These are phyloP conservation scores for Orchesella flavescens DNA, from an alignment of 2,888 invertebrate species.

Conservation along the genomic window DNA sequence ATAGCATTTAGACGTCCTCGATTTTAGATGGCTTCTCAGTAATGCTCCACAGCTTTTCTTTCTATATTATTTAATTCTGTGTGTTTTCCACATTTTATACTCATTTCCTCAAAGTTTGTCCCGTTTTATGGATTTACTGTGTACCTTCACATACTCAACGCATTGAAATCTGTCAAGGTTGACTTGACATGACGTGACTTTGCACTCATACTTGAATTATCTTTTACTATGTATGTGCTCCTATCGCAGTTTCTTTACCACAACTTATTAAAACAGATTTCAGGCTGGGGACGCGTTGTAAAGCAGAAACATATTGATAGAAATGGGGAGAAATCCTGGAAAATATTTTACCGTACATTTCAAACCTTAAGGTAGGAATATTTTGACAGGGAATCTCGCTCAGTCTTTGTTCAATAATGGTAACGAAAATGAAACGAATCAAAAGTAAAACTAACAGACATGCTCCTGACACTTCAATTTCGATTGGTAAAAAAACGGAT, in stretches of 20 bases:
- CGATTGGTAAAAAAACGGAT: not conserved
- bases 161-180: constrained; percentile 60
- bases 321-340: not conserved
- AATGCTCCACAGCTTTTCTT: not conserved
- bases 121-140: constrained; percentile 12
- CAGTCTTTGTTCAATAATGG: not conserved
- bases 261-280: constrained; percentile 25
- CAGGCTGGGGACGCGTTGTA: not conserved
- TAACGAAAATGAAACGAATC: constrained; percentile 19
- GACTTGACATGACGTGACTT: constrained; percentile 63
- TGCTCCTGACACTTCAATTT: constrained; percentile 20
- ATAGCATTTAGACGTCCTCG: constrained; percentile 8
- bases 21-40: constrained; percentile 2
- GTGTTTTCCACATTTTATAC: constrained; percentile 22
- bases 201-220: constrained; percentile 62
- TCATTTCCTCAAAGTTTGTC: constrained; percentile 20
- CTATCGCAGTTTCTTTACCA: constrained; percentile 21
- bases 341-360: constrained; percentile 7
- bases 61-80: constrained; percentile 48
- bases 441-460: constrained; percentile 24
- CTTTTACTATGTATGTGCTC: constrained; percentile 23
- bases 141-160: constrained; percentile 31
- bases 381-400: not conserved
- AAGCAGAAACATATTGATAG: constrained; percentile 9
- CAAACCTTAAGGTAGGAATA: not conserved